Evolutionary conservation across 2,888 invertebrate genomes (phyloP), one percentile per base, ranked within the genome.

Genomic region (Syrphus vitripennis): DNA sequence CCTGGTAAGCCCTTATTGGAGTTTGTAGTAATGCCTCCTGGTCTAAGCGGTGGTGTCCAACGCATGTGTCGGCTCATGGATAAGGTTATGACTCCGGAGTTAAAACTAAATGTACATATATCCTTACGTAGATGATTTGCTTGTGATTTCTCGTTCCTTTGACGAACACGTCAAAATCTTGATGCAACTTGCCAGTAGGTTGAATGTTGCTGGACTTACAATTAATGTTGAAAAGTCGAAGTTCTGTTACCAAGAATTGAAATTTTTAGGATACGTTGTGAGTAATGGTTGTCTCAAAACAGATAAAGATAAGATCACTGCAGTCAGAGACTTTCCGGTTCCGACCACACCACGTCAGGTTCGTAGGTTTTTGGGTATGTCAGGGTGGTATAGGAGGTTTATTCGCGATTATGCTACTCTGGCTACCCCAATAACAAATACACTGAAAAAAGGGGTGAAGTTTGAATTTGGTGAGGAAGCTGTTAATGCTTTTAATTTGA

Each of bases 81-180:
- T 14, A 57, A 57, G 57, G 57, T 57, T 4, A n/a, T 57, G 12
- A 31, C 57, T 1, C 34, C 34, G 7, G 34, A 34, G 3, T 14
- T 34, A 1, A 34, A 57, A 16, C 9, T n/a, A 10, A 57, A 57
- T 19, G 19, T n/a, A n/a, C n/a, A n/a, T 57, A 0, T 53, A 4
- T 19, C 26, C 12, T 4, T 77, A 26, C 50, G 71, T 88, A 16
- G 88, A 87, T 14, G 83, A 88, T 48, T 45, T 87, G 0, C 14
- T 87, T 7, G 19, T 83, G 0, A 63, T 83, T 6, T 83, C 83
- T 0, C 40, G 72, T 16, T 70, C 42, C 2, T 83, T 83, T 50
- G 59, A 77, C 0, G 53, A 29, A 31, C 65, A 74, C 26, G 4
- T 83, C 6, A 7, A 26, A 55, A 55, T 55, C 12, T n/a, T 53